phyloP scores from a whole-genome alignment of 2,888 invertebrate genomes.

The Gortyna flavago region DNA sequence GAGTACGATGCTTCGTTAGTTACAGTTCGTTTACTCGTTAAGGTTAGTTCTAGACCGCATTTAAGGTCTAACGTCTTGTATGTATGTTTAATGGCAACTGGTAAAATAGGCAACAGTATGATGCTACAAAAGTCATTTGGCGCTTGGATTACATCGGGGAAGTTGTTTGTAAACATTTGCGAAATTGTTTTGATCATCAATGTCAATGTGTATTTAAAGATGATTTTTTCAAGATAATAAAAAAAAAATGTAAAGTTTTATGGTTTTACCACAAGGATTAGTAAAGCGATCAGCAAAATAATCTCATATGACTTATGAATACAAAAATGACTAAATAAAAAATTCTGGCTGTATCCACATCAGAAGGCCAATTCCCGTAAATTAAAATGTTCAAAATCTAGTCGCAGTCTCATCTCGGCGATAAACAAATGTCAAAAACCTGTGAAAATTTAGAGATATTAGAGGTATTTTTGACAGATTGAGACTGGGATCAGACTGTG shows the following conservation, averaged over 20 bases:
- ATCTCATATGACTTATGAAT: too few relatives aligned
- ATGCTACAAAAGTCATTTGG: not conserved
- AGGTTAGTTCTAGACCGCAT: conserved; percentile 23
- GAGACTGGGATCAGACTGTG: too few relatives aligned
- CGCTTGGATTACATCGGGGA: not conserved
- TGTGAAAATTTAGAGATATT: too few relatives aligned
- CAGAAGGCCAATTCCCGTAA: too few relatives aligned
- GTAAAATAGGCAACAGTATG: not conserved
- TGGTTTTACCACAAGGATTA: not conserved
- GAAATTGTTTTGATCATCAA: not conserved
- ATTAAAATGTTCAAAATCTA: too few relatives aligned
- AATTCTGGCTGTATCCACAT: not conserved
- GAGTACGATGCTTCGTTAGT: conserved; percentile 38
- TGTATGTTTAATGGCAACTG: not conserved
- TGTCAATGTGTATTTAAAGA: too few relatives aligned
- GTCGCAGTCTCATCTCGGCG: too few relatives aligned
- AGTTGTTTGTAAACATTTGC: not conserved
- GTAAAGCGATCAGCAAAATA: not conserved
- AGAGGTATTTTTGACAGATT: too few relatives aligned
- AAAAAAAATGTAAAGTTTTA: not conserved
- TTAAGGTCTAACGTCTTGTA: not conserved
- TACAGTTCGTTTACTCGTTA: conserved; percentile 51
- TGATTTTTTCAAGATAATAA: too few relatives aligned
- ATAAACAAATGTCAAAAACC: too few relatives aligned
- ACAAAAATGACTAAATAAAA: not conserved